These are phyloP conservation scores for Holacanthus passer DNA, from an alignment of 2,113 vertebrate species.

Conservation along the genomic window DNA sequence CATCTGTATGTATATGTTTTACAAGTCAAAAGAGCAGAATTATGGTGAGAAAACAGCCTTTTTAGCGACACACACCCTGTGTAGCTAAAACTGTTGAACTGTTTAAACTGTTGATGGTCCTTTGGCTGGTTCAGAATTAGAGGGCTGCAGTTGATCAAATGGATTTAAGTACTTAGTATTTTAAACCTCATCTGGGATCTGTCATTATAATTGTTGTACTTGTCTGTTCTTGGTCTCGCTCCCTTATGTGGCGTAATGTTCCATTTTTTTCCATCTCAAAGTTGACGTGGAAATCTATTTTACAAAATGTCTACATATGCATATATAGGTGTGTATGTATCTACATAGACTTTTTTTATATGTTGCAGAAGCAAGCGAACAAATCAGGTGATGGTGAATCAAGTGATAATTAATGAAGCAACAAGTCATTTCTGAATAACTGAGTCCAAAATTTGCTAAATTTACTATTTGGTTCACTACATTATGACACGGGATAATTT, in stretches of 20 bases:
- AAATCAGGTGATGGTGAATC: too few species aligned
- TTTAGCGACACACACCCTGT: too few species aligned
- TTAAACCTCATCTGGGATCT: conserved; percentile 8
- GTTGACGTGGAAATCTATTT: neutral
- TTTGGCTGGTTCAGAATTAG: neutral
- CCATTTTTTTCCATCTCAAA: neutral
- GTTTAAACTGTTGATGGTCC: neutral
- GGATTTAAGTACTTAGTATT: conserved; percentile 1
- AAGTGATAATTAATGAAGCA: too few species aligned
- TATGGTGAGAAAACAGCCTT: neutral
- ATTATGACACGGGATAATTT: too few species aligned
- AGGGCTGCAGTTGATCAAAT: neutral
- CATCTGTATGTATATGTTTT: neutral
- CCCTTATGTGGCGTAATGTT: neutral
- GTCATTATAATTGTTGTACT: neutral
- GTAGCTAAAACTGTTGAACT: neutral
- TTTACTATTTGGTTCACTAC: too few species aligned
- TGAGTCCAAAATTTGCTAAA: too few species aligned
- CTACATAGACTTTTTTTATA: too few species aligned
- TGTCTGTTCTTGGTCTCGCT: neutral
- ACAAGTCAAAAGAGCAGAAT: neutral
- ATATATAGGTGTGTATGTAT: too few species aligned
- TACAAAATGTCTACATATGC: neutral
- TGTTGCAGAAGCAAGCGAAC: too few species aligned
- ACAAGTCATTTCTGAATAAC: too few species aligned